Conservation (phyloP, 2,888 invertebrate species). For the Chydorus sphaericus region DNA sequence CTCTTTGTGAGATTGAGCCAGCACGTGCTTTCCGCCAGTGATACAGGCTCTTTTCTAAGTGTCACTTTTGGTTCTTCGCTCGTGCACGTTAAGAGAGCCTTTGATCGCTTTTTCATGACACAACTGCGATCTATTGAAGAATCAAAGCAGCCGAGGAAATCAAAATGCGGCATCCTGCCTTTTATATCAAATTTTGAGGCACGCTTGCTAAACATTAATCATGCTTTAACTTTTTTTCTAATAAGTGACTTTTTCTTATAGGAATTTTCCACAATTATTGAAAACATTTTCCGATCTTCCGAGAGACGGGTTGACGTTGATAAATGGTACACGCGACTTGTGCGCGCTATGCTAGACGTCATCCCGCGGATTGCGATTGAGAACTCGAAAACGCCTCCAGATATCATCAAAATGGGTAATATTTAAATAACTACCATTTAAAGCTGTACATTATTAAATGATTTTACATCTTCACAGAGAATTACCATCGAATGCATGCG, state of each 20-base stretch:
- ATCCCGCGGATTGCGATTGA: conserved; percentile 62
- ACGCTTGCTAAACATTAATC: conserved; percentile 16
- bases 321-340: conserved; percentile 71
- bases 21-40: conserved; percentile 80
- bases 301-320: conserved; percentile 79
- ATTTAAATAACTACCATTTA: neutral
- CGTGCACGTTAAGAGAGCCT: conserved; percentile 74
- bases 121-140: conserved; percentile 69
- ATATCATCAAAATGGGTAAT: conserved; percentile 75
- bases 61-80: conserved; percentile 74
- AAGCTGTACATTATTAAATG: conserved; percentile 11
- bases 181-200: conserved; percentile 80
- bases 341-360: conserved; percentile 69
- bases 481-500: conserved; percentile 85
- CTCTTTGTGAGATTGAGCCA: conserved; percentile 80
- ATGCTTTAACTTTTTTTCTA: neutral
- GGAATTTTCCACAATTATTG: conserved; percentile 71
- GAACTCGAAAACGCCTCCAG: conserved; percentile 79
- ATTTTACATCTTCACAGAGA: conserved; percentile 41
- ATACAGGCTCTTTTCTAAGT: conserved; percentile 69
- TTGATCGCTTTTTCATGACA: conserved; percentile 78
- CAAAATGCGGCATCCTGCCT: conserved; percentile 76
- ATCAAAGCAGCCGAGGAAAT: conserved; percentile 50
- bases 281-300: conserved; percentile 70
- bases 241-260: conserved; percentile 20